Percentiles rank a stretch among this genome's conserved stretches.
These are phyloP conservation scores for Drosophila guanche DNA, from an alignment of 1,140 invertebrate genomes.

Conservation along the genomic window DNA sequence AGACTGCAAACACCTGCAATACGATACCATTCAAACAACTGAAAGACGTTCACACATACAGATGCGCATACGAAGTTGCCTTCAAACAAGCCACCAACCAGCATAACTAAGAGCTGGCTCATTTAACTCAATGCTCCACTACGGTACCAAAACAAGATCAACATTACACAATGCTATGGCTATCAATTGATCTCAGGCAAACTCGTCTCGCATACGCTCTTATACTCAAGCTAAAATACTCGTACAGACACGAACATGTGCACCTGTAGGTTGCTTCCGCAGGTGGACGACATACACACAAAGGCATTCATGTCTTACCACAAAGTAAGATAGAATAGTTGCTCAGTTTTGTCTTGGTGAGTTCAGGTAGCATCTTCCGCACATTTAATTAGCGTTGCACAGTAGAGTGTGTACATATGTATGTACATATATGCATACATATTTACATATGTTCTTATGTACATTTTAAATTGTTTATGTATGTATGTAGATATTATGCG, in stretches of 20 bases:
- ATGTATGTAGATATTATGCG: too few relatives aligned
- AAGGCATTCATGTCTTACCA: too few relatives aligned
- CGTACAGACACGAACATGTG: constrained; percentile 44
- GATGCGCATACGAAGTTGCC: constrained; percentile 28
- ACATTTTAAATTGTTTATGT: too few relatives aligned
- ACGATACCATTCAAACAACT: constrained; percentile 57
- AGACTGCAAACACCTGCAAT: constrained; percentile 65
- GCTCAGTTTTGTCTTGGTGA: too few relatives aligned
- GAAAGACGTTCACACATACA: constrained; percentile 26
- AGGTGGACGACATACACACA: constrained; percentile 8
- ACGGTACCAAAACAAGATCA: constrained; percentile 74
- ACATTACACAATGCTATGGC: constrained; percentile 67
- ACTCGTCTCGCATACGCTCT: constrained; percentile 48
- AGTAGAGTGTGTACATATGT: too few relatives aligned
- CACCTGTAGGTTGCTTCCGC: constrained; percentile 48
- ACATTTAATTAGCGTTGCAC: too few relatives aligned
- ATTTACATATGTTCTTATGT: too few relatives aligned
- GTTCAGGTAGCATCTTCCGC: too few relatives aligned
- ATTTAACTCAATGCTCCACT: constrained; percentile 73
- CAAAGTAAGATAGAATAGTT: too few relatives aligned
- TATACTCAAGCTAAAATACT: constrained; percentile 2
- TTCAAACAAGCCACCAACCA: constrained; percentile 34
- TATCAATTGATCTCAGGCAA: constrained; percentile 72
- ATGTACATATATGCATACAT: too few relatives aligned
- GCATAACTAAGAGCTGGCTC: constrained; percentile 66